These are phyloP conservation scores for Muraenolepis orangiensis DNA, from an alignment of 2,797 vertebrate genomes.

Conservation along the genomic window DNA sequence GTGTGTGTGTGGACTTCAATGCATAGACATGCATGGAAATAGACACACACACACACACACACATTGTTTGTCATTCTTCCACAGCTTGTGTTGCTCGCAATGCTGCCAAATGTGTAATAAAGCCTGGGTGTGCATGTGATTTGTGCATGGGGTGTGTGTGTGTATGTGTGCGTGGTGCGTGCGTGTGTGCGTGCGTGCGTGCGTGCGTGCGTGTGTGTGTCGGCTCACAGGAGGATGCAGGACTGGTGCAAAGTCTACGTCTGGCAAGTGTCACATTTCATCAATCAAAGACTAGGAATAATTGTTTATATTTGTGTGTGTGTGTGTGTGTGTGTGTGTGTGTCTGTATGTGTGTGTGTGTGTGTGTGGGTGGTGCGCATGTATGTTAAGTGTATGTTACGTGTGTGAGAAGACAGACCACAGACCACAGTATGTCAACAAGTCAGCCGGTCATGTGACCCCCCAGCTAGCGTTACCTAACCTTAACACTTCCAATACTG, in stretches of 20 bases:
- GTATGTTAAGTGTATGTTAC: neutral
- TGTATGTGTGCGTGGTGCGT: too few species aligned
- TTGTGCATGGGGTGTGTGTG: neutral
- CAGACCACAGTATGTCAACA: too few species aligned
- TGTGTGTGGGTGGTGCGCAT: neutral
- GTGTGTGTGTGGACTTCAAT: neutral
- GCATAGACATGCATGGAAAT: neutral
- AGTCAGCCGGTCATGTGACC: neutral
- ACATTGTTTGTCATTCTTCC: constrained; percentile 13
- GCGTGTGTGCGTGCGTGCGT: constrained; percentile 16
- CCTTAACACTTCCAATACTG: neutral
- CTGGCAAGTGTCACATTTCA: constrained; percentile 55
- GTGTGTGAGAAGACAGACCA: neutral
- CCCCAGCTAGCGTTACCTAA: neutral
- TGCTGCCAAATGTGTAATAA: constrained; percentile 38
- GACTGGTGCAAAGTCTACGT: constrained; percentile 29
- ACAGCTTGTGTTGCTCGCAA: constrained; percentile 25
- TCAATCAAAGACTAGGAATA: constrained; percentile 47
- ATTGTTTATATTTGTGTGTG: neutral
- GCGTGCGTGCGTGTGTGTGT: constrained; percentile 7
- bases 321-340: neutral
- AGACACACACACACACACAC: neutral
- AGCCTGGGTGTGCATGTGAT: constrained; percentile 13
- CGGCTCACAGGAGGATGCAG: constrained; percentile 19
- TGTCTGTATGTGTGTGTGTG: too few species aligned